Percentiles rank a stretch among this genome's conserved stretches.
These are phyloP conservation scores for Ceraclea dissimilis DNA, from an alignment of 2,888 invertebrate genomes.

Conservation along the genomic window DNA sequence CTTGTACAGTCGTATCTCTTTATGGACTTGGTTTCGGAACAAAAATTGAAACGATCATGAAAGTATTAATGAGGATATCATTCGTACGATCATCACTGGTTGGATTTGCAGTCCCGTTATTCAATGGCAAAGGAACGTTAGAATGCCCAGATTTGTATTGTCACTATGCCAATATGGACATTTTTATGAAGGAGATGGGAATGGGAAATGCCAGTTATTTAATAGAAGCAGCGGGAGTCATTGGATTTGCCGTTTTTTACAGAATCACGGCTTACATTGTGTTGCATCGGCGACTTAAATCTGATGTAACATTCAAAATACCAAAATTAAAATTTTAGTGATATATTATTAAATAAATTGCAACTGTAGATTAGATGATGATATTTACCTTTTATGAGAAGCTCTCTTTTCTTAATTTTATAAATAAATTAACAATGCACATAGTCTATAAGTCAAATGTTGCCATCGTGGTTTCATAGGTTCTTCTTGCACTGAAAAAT, in stretches of 20 bases:
- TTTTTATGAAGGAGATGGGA: constrained; percentile 60
- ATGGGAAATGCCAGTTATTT: constrained; percentile 45
- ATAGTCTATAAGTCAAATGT: too few species aligned
- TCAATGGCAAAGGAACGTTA: constrained; percentile 50
- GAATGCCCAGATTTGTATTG: constrained; percentile 56
- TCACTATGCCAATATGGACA: constrained; percentile 46
- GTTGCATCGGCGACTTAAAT: constrained; percentile 30
- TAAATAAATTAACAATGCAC: too few species aligned
- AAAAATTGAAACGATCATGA: constrained; percentile 47
- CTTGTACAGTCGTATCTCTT: constrained; percentile 49
- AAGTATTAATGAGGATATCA: constrained; percentile 47
- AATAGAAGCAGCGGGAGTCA: constrained; percentile 50
- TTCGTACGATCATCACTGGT: constrained; percentile 64
- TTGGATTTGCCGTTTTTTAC: constrained; percentile 49
- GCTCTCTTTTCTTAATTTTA: too few species aligned
- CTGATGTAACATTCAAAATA: not conserved
- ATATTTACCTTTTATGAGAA: too few species aligned
- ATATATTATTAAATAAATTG: too few species aligned
- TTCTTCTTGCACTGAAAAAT: too few species aligned
- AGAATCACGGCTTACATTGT: constrained; percentile 48
- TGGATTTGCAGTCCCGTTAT: constrained; percentile 53
- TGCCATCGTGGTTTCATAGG: too few species aligned
- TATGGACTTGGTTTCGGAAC: constrained; percentile 58
- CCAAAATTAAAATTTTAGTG: too few species aligned
- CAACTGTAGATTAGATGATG: too few species aligned